phyloP scores from a whole-genome alignment of 2,888 invertebrate species.

The Notodonta ziczac region DNA sequence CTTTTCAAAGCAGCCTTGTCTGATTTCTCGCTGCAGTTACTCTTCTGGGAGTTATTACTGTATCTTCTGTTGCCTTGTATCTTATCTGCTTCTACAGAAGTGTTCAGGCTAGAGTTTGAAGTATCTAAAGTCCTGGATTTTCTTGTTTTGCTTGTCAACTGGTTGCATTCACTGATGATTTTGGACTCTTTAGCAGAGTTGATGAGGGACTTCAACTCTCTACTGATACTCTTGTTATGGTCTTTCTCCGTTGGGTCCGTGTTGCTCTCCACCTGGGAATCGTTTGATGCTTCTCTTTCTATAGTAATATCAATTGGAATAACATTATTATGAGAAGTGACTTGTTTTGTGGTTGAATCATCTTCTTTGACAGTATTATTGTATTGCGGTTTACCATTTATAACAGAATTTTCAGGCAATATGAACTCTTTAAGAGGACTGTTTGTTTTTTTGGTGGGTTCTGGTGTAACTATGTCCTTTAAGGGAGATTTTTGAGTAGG shows the following conservation, averaged over 20 bases:
- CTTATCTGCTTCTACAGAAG: conserved; percentile 64
- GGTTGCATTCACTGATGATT: conserved; percentile 85
- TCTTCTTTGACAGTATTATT: conserved; percentile 28
- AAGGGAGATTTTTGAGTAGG: conserved; percentile 1
- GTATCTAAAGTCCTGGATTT: conserved; percentile 78
- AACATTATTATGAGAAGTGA: conserved; percentile 11
- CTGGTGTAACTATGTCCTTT: background rate
- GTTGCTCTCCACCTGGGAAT: conserved; percentile 56
- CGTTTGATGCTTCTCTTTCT: conserved; percentile 58
- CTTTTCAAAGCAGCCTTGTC: conserved; percentile 65
- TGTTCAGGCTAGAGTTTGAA: conserved; percentile 71
- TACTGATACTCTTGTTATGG: conserved; percentile 73
- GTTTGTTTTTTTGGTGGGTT: background rate
- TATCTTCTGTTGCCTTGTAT: conserved; percentile 57
- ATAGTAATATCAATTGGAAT: conserved; percentile 34
- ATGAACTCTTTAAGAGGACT: conserved; percentile 23
- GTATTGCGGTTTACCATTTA: conserved; percentile 31
- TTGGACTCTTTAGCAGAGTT: conserved; percentile 88
- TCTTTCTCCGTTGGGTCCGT: conserved; percentile 67
- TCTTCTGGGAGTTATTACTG: conserved; percentile 67
- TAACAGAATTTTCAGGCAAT: conserved; percentile 18
- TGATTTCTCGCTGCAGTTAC: conserved; percentile 69
- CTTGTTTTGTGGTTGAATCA: conserved; percentile 15
- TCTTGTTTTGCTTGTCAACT: conserved; percentile 77
- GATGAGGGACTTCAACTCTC: conserved; percentile 86